Percentiles rank a stretch among this genome's conserved stretches.
phyloP scores from a whole-genome alignment of 2,113 vertebrate genomes.

The Gnathochromis pfefferi region DNA sequence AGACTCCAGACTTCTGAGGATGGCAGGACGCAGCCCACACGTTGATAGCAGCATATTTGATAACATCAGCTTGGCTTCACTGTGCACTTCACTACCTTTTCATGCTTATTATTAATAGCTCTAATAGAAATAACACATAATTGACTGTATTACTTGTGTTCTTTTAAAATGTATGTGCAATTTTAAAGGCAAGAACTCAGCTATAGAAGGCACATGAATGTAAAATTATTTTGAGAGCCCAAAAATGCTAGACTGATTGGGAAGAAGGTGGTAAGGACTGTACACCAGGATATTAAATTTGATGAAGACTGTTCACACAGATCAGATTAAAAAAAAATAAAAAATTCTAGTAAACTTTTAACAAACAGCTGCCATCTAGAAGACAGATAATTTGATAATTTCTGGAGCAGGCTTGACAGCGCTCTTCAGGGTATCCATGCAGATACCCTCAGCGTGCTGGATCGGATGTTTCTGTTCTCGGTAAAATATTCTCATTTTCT shows the following conservation, averaged over 20 bases:
- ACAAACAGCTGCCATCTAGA: neutral
- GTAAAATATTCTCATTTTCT: neutral
- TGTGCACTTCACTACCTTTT: neutral
- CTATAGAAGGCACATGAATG: neutral
- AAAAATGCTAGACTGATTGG: neutral
- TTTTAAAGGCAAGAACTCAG: neutral
- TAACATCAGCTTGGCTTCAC: neutral
- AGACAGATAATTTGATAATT: neutral
- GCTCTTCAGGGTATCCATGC: neutral
- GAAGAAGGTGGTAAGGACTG: neutral
- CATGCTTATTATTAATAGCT: neutral
- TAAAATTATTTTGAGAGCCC: neutral
- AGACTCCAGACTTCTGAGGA: neutral
- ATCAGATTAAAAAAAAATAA: neutral
- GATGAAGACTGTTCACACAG: neutral
- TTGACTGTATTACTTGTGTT: neutral
- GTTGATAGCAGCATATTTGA: neutral
- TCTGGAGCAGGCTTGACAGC: neutral
- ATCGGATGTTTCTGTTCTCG: neutral
- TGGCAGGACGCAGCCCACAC: neutral
- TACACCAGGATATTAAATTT: neutral
- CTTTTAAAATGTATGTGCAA: neutral
- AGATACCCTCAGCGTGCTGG: neutral
- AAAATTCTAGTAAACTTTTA: neutral
- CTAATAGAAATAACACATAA: neutral